Evolutionary conservation across 1,140 invertebrate species (phyloP).

Genomic region (Periplaneta americana): DNA sequence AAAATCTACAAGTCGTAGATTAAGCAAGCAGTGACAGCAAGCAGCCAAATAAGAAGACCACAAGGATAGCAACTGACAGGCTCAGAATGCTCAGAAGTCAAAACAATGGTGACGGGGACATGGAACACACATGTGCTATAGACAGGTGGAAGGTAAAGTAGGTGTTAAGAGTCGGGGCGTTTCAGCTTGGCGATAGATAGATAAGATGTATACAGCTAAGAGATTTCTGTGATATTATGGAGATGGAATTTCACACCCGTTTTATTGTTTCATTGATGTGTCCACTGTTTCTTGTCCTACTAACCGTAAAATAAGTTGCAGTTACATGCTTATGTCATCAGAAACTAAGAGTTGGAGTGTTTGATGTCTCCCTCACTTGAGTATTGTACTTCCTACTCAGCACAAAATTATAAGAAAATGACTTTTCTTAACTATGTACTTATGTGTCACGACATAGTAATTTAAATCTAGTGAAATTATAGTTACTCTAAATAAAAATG

Average conservation of each 20-base stretch:
- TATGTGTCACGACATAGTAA: neutral
- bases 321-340: neutral
- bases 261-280: too few species aligned
- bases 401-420: neutral
- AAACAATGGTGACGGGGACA: neutral
- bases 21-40: neutral
- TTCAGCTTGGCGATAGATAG: neutral
- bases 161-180: neutral
- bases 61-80: neutral
- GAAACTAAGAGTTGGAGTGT: neutral
- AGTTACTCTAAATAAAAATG: neutral
- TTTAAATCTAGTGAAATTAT: neutral
- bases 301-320: neutral
- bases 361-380: neutral
- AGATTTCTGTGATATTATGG: neutral
- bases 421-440: neutral
- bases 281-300: neutral
- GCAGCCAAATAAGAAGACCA: neutral
- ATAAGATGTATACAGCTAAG: neutral
- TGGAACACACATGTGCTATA: neutral
- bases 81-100: neutral
- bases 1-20: slow-evolving; percentile 2
- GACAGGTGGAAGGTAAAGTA: neutral
- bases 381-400: neutral
- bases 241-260: neutral